phyloP scores from a whole-genome alignment of 2,113 vertebrate species.

The Gorilla gorilla region DNA sequence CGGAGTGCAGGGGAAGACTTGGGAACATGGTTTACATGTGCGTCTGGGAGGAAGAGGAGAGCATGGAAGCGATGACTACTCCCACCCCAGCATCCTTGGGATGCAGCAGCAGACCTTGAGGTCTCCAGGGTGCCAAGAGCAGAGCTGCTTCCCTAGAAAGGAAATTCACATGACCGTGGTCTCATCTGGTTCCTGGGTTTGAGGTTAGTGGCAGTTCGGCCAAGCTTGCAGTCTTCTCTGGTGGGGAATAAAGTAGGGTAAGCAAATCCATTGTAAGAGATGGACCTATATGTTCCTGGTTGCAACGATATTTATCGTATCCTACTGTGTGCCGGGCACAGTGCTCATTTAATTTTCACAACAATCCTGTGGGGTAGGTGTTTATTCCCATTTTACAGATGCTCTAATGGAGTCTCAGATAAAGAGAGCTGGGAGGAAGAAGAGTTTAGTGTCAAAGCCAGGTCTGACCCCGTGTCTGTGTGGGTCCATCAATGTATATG shows the following conservation, averaged over 20 bases:
- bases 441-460: neutral
- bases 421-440: rapidly evolving
- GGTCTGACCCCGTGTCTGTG: neutral
- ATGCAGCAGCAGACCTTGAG: neutral
- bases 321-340: rapidly evolving
- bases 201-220: neutral
- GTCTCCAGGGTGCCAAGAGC: neutral
- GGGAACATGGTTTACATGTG: neutral
- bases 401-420: rapidly evolving
- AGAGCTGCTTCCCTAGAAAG: neutral
- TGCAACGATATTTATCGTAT: rapidly evolving
- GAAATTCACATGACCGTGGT: rapidly evolving
- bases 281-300: rapidly evolving
- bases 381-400: neutral
- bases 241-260: neutral
- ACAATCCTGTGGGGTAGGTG: rapidly evolving
- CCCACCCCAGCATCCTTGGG: rapidly evolving
- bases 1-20: neutral
- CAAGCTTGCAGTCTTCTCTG: neutral
- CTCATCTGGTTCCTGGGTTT: neutral
- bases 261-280: neutral
- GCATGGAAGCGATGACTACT: rapidly evolving
- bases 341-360: neutral
- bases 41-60: neutral
- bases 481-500: rapidly evolving